Percentiles rank a stretch among this genome's conserved stretches.
phyloP scores from a whole-genome alignment of 2,888 invertebrate genomes.

The Lampropteryx suffumata region DNA sequence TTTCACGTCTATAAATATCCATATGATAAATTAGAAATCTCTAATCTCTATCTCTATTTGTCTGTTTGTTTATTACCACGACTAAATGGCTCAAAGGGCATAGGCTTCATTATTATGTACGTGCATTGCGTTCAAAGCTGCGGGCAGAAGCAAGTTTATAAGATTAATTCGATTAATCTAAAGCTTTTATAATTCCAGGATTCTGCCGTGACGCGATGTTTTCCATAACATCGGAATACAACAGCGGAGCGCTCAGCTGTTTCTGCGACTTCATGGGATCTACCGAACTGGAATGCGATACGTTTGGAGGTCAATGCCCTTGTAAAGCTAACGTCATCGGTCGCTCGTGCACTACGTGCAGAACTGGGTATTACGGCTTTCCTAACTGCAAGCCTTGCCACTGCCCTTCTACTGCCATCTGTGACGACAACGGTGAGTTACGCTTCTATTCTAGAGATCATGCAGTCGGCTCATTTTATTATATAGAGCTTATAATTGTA shows the following conservation, averaged over 20 bases:
- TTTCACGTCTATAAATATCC: no score
- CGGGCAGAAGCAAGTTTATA: no score
- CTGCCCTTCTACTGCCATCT: slow-evolving; percentile 92
- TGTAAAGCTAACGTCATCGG: slow-evolving; percentile 97
- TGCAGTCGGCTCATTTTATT: no score
- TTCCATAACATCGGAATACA: slow-evolving; percentile 97
- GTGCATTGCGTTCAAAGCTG: no score
- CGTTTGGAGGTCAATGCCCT: slow-evolving; percentile 97
- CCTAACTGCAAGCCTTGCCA: slow-evolving; percentile 96
- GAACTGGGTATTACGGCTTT: slow-evolving; percentile 97
- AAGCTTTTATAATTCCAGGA: slow-evolving; percentile 64
- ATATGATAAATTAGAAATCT: no score
- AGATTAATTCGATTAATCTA: no score
- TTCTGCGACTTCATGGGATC: slow-evolving; percentile 95
- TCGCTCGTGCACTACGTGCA: slow-evolving; percentile 90
- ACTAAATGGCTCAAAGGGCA: no score
- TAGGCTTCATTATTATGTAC: no score
- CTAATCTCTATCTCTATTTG: no score
- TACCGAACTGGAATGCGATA: slow-evolving; percentile 91
- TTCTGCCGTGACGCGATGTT: slow-evolving; percentile 96
- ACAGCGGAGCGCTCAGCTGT: slow-evolving; percentile 95
- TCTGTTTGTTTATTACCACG: no score
- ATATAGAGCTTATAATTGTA: no score
- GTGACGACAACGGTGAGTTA: slow-evolving; percentile 84
- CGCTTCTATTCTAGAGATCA: not conserved